Evolutionary conservation across 2,797 vertebrate genomes (phyloP).

Genomic region (Mionectes olivaceus): DNA sequence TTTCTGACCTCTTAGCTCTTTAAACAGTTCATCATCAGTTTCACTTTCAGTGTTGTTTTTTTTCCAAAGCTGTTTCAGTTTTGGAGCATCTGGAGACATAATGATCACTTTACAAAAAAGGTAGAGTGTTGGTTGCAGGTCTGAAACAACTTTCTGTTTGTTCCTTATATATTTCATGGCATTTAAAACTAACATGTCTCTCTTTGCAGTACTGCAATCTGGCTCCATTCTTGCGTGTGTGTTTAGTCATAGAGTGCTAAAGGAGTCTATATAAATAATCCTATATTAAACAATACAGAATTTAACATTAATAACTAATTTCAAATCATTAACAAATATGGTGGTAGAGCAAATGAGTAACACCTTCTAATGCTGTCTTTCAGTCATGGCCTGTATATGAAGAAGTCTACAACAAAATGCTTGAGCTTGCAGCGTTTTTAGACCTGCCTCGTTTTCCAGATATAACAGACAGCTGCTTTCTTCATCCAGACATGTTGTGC

Average conservation of each 20-base stretch:
- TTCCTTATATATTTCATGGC: background rate
- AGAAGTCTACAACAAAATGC: slow-evolving; percentile 77
- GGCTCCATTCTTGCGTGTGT: background rate
- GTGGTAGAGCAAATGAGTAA: background rate
- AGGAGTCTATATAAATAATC: background rate
- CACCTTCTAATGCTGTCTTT: slow-evolving; percentile 2
- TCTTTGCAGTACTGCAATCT: background rate
- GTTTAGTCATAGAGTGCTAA: background rate
- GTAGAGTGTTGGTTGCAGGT: background rate
- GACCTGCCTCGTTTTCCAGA: slow-evolving; percentile 88
- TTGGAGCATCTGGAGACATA: background rate
- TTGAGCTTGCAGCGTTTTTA: slow-evolving; percentile 78
- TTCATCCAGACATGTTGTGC: slow-evolving; percentile 88
- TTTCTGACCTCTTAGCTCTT: background rate
- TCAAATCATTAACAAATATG: background rate
- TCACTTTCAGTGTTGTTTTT: background rate
- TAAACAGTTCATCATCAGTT: background rate
- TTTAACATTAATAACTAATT: background rate
- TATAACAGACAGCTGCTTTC: slow-evolving; percentile 81
- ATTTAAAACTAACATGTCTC: background rate
- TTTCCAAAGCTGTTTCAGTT: background rate
- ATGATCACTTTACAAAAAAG: background rate
- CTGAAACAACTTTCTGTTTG: background rate
- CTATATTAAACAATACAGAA: background rate
- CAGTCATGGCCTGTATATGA: slow-evolving; percentile 85